A percentile compares a stretch with the other conserved stretches of the same genome.
Evolutionary conservation across 2,113 vertebrate species (phyloP).

Genomic region (Megaptera novaeangliae): DNA sequence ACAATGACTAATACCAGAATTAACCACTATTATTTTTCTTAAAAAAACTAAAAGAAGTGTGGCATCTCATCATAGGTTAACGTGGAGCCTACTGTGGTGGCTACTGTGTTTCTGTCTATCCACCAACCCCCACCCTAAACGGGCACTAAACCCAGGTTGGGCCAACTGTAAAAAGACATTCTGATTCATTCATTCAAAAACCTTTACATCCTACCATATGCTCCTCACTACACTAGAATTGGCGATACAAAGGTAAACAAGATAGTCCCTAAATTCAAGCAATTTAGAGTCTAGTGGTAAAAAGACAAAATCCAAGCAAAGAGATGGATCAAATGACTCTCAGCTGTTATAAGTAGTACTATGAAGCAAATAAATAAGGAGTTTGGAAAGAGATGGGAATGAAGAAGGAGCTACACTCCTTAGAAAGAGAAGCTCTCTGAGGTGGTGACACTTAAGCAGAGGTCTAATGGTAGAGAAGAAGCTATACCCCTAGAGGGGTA

Average conservation of each 20-base stretch:
- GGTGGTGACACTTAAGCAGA: not conserved
- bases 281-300: not conserved
- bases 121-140: not conserved
- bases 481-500: not conserved
- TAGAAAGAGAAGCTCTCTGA: not conserved
- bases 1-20: not conserved
- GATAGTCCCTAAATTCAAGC: not conserved
- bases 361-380: not conserved
- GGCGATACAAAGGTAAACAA: not conserved
- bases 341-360: not conserved
- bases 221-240: not conserved
- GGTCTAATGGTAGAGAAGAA: not conserved
- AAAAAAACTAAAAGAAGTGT: not conserved
- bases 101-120: not conserved
- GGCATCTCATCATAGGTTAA: not conserved
- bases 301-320: not conserved
- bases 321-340: not conserved
- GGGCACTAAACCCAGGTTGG: not conserved
- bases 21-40: not conserved
- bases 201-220: not conserved
- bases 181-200: not conserved
- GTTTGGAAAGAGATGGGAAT: not conserved
- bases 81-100: not conserved
- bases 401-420: not conserved
- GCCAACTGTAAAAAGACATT: not conserved